Base-by-base conservation (phyloP, 2,888 invertebrate genomes). In the Julus scandinavius region DNA sequence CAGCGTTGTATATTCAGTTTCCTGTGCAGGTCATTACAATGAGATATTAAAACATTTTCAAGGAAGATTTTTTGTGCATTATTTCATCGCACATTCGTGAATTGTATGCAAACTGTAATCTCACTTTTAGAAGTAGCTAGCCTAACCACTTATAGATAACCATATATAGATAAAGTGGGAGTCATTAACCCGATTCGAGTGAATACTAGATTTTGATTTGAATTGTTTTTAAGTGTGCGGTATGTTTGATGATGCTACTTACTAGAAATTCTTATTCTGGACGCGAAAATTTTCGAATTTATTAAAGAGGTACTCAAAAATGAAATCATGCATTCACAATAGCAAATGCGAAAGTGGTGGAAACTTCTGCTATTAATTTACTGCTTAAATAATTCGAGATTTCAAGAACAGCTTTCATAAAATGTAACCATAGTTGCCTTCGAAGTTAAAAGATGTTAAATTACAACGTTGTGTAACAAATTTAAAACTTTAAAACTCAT, bases 11-110 rank as follows among this genome's bases (percentile, higher is more conserved):
- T 54, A 54, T 63, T 63, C 4, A 20, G 63, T 63, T 63, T 63
- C 63, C 63, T 63, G 7, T n/a, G n/a, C 63, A 63, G 20, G n/a
- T 80, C 38, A 38, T 80, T 29, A 80, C 80, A 38, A 38, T 3
- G 80, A 13, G 29, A 72, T 72, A 72, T 72, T 29, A 72, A 72
- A 72, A 72, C 38, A 80, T 38, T 38, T 80, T 38, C 80, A 80
- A 38, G 7, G 13, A 80, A 15, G 80, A 38, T 80, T 80, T 80
- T 72, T 72, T 72, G 29, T 80, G 3, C 54, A 80, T 13, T 15
- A 13, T 80, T 80, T 80, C 72, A 72, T 29, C 72, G 1, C 13
- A 29, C 29, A 72, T 2, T 11, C 9, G 72, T 29, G 11, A 11
- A 20, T 11, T n/a, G 72, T 3, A 9, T 29, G 72, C 72, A 29